Conservation (phyloP, 2,888 invertebrate genomes). For the Sesia bembeciformis region DNA sequence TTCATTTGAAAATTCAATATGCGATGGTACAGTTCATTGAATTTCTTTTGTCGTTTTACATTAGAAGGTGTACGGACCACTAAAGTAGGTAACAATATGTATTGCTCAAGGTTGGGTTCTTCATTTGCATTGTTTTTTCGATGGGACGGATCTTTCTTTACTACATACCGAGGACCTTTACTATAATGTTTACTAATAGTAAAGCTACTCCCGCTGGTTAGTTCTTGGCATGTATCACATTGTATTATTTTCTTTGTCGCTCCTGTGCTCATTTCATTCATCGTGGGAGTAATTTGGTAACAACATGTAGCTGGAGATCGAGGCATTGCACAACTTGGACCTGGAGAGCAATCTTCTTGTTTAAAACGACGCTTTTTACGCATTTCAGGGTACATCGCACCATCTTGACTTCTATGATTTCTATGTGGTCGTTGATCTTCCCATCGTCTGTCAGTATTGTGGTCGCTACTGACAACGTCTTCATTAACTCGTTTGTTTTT, state of each 20-base stretch:
- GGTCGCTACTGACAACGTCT: constrained; percentile 32
- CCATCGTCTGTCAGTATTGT: constrained; percentile 32
- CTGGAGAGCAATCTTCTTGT: constrained; percentile 42
- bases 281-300: constrained; percentile 35
- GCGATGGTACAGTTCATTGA: constrained; percentile 59
- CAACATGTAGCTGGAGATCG: constrained; percentile 40
- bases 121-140: constrained; percentile 33
- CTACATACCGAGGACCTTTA: constrained; percentile 40
- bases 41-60: constrained; percentile 58
- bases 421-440: constrained; percentile 26
- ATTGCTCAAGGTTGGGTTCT: constrained; percentile 54
- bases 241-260: constrained; percentile 7
- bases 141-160: constrained; percentile 43
- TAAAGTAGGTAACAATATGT: constrained; percentile 54
- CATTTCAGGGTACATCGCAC: constrained; percentile 22
- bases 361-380: constrained; percentile 21
- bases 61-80: constrained; percentile 62
- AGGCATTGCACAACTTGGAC: constrained; percentile 40
- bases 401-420: constrained; percentile 39
- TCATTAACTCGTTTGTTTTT: constrained; percentile 44
- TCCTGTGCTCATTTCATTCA: constrained; percentile 15
- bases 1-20: constrained; percentile 47
- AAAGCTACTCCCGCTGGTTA: constrained; percentile 36
- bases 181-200: constrained; percentile 22
- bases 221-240: constrained; percentile 8